Evolutionary conservation across 2,113 vertebrate genomes (phyloP), one percentile per base, ranked within the genome.

Genomic region (Scophthalmus maximus): DNA sequence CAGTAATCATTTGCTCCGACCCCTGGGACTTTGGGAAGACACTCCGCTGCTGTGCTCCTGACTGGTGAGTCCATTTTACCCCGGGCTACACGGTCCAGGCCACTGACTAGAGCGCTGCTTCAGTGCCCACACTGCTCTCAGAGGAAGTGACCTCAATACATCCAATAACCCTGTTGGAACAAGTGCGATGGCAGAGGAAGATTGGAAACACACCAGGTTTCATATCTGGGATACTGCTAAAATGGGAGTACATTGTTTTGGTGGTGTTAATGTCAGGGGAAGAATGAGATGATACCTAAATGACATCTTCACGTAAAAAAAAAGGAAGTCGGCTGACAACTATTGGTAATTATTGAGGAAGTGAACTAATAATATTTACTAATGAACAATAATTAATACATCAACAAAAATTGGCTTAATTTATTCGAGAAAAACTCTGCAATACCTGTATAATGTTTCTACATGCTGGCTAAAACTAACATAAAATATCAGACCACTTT

Each of bases 141-240:
- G 73, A 91, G 90, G 89, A 90, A 85, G 82, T 86, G 90, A 87
- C 86, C 90, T 90, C 88, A 88, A 91, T 91, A 80, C 89, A 92
- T 79, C 87, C 85, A 78, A 88, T 87, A 85, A 89, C 78, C 12
- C 78, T 79, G 88, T 68, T 89, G 71, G 60, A 81, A 88, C 84
- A 81, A 65, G 86, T 34, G 52, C 60, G 75, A 73, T 79, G 65
- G 81, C 77, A 72, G 79, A 52, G 67, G 76, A 82, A 80, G 81
- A 88, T 84, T 82, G 87, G 72, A 78, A 51, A 69, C 68, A 36
- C 38, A 77, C 51, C 57, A 32, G 79, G 51, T 69, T 81, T 72
- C 51, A 83, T 79, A 83, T 83, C 67, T 76, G 32, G 44, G 57
- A 81, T 32, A 9, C 61, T 42, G 53, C 52, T 71, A 49, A 62